Evolutionary conservation across 2,797 vertebrate species (phyloP).

Genomic region (Choloepus didactylus): DNA sequence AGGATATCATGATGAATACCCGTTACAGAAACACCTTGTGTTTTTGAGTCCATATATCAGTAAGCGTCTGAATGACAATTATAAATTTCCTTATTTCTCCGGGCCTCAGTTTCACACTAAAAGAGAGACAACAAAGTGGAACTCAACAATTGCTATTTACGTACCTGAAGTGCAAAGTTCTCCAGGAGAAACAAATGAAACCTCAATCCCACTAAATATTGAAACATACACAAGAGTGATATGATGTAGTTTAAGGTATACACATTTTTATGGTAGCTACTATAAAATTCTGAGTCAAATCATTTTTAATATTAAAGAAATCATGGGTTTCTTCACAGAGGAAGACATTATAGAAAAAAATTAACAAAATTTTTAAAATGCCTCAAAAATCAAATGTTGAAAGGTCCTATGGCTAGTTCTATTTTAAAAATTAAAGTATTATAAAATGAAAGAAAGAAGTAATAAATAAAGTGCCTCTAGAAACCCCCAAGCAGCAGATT

Average conservation of each 20-base stretch:
- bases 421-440: constrained; percentile 1
- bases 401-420: background rate
- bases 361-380: constrained; percentile 56
- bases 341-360: constrained; percentile 32
- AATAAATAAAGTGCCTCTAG: constrained; percentile 31
- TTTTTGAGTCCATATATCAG: background rate
- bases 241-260: constrained; percentile 38
- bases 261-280: background rate
- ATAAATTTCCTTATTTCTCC: background rate
- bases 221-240: background rate
- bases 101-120: background rate
- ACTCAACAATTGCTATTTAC: background rate
- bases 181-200: constrained; percentile 40
- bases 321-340: constrained; percentile 25
- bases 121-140: background rate
- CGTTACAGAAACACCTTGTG: background rate
- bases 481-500: background rate
- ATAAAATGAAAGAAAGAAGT: constrained; percentile 22
- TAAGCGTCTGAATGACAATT: background rate
- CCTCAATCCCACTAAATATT: background rate
- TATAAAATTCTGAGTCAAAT: constrained; percentile 60
- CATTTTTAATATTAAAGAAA: constrained; percentile 43
- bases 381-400: constrained; percentile 56
- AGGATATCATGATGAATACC: background rate
- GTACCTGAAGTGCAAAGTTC: background rate